phyloP scores from a whole-genome alignment of 2,797 vertebrate species.

The Circus cinereus region DNA sequence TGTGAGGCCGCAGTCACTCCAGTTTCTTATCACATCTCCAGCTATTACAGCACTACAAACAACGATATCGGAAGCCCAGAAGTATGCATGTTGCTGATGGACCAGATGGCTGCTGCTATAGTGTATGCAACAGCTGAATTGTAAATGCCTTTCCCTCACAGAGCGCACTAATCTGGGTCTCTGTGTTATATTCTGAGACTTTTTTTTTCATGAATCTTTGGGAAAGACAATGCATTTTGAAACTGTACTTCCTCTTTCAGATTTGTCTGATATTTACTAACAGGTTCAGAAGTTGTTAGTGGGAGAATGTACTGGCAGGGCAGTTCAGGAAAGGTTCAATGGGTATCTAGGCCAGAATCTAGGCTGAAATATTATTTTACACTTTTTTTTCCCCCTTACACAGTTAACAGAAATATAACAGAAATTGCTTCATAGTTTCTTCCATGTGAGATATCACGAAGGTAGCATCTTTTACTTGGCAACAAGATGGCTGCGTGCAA shows the following conservation, averaged over 20 bases:
- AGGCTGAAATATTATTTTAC: neutral
- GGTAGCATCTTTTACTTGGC: neutral
- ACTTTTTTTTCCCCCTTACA: neutral
- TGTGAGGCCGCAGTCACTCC: neutral
- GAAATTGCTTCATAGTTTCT: neutral
- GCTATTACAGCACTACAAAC: neutral
- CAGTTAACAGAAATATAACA: neutral
- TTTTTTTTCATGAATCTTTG: neutral
- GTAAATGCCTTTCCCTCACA: neutral
- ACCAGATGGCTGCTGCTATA: neutral
- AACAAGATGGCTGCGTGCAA: neutral
- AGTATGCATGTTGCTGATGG: neutral
- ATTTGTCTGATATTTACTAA: neutral
- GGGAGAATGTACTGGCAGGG: neutral
- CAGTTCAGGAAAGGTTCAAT: neutral
- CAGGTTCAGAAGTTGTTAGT: neutral
- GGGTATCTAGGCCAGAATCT: neutral
- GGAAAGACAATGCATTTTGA: neutral
- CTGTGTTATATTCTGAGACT: neutral
- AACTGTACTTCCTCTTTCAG: neutral
- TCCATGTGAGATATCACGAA: neutral
- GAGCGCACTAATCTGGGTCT: rapidly evolving
- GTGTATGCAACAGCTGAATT: neutral
- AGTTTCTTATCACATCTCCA: neutral
- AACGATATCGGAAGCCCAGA: neutral